Evolutionary conservation across 1,140 invertebrate species (phyloP).

Genomic region (Formica selysi): DNA sequence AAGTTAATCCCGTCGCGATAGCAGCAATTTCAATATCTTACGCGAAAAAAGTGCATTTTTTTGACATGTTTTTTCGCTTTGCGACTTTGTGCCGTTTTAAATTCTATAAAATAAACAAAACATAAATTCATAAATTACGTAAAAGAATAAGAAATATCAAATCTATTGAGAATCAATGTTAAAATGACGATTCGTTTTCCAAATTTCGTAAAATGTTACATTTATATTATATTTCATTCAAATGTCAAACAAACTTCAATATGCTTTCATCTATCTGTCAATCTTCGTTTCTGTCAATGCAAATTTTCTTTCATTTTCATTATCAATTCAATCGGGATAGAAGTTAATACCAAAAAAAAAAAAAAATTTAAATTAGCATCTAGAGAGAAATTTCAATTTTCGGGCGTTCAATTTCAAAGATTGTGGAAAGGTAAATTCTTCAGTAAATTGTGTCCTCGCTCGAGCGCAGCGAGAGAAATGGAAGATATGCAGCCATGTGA

Average conservation of each 20-base stretch:
- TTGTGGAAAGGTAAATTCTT: background rate
- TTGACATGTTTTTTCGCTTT: background rate
- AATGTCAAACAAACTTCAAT: background rate
- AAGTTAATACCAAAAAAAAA: background rate
- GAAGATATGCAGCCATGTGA: background rate
- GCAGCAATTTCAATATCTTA: background rate
- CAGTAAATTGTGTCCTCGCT: conserved; percentile 8
- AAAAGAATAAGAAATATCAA: background rate
- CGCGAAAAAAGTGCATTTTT: background rate
- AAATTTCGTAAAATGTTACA: background rate
- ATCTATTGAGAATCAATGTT: background rate
- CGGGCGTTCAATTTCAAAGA: background rate
- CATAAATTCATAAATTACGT: background rate
- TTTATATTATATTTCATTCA: background rate
- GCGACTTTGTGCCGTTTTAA: background rate
- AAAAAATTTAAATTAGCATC: background rate
- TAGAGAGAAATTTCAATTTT: conserved; percentile 21
- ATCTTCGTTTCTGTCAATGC: background rate
- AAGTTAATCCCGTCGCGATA: conserved; percentile 9
- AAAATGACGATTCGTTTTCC: background rate
- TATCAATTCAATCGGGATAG: background rate
- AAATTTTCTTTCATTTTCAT: background rate
- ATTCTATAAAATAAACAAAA: background rate
- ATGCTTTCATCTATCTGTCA: background rate
- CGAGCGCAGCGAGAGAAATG: background rate